Percentiles rank a stretch among this genome's conserved stretches.
Conservation (phyloP, 2,113 vertebrate genomes). For the Protobothrops mucrosquamatus region DNA sequence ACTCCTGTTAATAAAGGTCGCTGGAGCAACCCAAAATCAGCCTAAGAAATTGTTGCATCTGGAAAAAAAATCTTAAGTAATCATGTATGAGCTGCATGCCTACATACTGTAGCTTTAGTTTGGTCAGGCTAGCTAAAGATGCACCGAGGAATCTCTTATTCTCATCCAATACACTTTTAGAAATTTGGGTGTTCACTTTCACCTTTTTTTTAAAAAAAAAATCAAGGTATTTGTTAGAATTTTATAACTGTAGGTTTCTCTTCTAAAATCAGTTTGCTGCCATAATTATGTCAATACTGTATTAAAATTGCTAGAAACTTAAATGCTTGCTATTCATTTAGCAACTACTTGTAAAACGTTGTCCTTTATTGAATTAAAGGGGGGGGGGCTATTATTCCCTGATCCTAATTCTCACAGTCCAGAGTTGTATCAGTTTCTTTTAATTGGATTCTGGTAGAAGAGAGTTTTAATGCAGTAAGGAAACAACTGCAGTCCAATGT, state of each 20-base stretch:
- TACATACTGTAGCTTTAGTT: not conserved
- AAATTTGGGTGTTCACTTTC: not conserved
- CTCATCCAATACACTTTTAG: not conserved
- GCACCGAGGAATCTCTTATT: not conserved
- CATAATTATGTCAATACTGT: not conserved
- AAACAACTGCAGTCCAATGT: not conserved
- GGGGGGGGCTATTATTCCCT: not conserved
- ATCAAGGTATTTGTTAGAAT: not conserved
- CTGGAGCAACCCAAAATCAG: not conserved
- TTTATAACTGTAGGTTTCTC: not conserved
- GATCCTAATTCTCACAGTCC: not conserved
- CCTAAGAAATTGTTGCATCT: not conserved
- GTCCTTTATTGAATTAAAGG: not conserved
- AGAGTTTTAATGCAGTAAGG: not conserved
- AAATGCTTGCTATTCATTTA: not conserved
- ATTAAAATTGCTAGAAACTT: not conserved
- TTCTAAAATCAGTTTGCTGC: not conserved
- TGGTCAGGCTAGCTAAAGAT: not conserved
- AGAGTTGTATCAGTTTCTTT: not conserved
- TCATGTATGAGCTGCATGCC: not conserved
- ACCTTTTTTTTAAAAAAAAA: no score
- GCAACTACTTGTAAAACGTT: not conserved
- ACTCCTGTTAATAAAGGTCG: constrained; percentile 51
- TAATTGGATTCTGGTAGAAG: not conserved
- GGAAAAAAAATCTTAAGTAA: not conserved